Conservation (phyloP, 2,797 vertebrate genomes). For the Anabas testudineus region DNA sequence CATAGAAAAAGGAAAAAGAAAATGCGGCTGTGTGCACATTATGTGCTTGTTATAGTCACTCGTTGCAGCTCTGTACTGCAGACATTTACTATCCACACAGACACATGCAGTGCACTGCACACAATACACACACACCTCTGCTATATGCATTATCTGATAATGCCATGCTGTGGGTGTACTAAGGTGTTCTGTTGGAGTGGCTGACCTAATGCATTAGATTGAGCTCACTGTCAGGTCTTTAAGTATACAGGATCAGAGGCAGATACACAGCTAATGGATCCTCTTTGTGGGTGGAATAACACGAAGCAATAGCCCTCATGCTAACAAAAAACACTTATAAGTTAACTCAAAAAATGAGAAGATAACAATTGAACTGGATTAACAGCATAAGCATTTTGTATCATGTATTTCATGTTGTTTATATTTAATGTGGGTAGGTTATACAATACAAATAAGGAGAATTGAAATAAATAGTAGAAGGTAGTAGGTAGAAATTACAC, state of each 20-base stretch:
- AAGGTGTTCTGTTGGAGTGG: slow-evolving; percentile 76
- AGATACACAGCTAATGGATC: slow-evolving; percentile 83
- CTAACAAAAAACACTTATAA: slow-evolving; percentile 9
- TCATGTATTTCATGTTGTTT: not conserved
- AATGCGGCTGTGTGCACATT: slow-evolving; percentile 1
- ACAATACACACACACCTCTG: slow-evolving; percentile 22
- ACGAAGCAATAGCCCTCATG: slow-evolving; percentile 50
- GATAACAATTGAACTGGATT: slow-evolving; percentile 32
- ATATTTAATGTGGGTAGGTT: slow-evolving; percentile 6
- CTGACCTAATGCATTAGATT: slow-evolving; percentile 83
- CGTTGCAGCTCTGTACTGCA: slow-evolving; percentile 18
- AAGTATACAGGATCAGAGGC: slow-evolving; percentile 80
- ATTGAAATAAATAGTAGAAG: slow-evolving; percentile 9
- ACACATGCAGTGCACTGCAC: not conserved
- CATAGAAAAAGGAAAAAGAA: not conserved
- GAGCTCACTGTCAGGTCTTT: slow-evolving; percentile 82
- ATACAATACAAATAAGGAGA: not conserved
- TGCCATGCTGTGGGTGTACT: slow-evolving; percentile 80
- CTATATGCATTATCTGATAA: slow-evolving; percentile 76
- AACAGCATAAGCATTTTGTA: slow-evolving; percentile 28
- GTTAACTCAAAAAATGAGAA: slow-evolving; percentile 43
- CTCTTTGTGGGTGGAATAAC: slow-evolving; percentile 79
- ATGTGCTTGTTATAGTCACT: not conserved
- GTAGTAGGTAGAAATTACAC: slow-evolving; percentile 13
- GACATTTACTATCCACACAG: slow-evolving; percentile 32